These are phyloP conservation scores for Rapana venosa DNA, from an alignment of 2,888 invertebrate species.

Conservation along the genomic window DNA sequence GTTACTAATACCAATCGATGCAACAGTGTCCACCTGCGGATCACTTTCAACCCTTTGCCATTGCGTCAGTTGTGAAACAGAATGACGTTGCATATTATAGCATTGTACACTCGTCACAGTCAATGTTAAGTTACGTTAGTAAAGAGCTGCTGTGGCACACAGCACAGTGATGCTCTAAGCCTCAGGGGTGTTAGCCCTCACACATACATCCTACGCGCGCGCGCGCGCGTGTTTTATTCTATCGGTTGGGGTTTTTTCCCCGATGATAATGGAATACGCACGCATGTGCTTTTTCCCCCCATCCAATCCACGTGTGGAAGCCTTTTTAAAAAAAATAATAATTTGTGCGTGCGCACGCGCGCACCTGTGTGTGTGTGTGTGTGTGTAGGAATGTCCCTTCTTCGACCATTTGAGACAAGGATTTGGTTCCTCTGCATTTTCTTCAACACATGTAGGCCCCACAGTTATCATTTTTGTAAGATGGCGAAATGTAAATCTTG, in stretches of 20 bases:
- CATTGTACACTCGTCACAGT: neutral
- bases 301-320: neutral
- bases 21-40: neutral
- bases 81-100: neutral
- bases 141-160: too few relatives aligned
- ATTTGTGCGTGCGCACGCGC: neutral
- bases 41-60: neutral
- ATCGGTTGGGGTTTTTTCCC: neutral
- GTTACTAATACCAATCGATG: neutral
- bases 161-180: too few relatives aligned
- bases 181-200: too few relatives aligned
- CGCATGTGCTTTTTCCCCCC: neutral
- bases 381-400: neutral
- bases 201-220: neutral
- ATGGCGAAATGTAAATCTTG: neutral
- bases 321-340: neutral
- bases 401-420: neutral
- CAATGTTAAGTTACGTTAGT: neutral
- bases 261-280: neutral
- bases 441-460: neutral
- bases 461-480: neutral
- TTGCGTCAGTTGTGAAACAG: neutral
- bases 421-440: neutral
- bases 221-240: neutral
- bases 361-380: neutral